Conservation (phyloP, 1,140 invertebrate genomes). For the Drosophila azteca region DNA sequence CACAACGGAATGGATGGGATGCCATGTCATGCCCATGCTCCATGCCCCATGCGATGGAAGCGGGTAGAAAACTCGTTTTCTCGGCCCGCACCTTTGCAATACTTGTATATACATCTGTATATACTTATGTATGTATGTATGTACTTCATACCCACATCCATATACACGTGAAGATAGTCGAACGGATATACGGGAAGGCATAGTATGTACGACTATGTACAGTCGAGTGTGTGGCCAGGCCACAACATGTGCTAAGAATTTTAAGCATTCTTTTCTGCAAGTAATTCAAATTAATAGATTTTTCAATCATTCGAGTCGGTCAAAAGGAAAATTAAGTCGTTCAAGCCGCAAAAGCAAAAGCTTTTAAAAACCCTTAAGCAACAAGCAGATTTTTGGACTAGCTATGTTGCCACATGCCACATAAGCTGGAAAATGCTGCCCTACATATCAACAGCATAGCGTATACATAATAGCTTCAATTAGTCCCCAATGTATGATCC, state of each 20-base stretch:
- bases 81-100: conserved; percentile 36
- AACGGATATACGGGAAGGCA: background rate
- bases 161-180: background rate
- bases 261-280: conserved; percentile 62
- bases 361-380: no score
- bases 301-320: conserved; percentile 42
- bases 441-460: no score
- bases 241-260: conserved; percentile 51
- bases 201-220: no score
- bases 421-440: no score
- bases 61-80: conserved; percentile 70
- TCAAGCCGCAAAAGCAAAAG: background rate
- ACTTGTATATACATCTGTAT: background rate
- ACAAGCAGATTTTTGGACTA: no score
- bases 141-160: no score
- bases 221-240: conserved; percentile 1
- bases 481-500: no score
- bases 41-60: conserved; percentile 35
- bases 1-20: conserved; percentile 27
- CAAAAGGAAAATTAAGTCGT: conserved; percentile 25
- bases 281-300: conserved; percentile 74
- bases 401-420: no score
- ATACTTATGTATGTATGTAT: background rate
- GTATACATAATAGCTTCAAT: no score
- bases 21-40: no score